Evolutionary conservation across 2,888 invertebrate genomes (phyloP), one percentile per base, ranked within the genome.

Genomic region (Nasonia oneida): DNA sequence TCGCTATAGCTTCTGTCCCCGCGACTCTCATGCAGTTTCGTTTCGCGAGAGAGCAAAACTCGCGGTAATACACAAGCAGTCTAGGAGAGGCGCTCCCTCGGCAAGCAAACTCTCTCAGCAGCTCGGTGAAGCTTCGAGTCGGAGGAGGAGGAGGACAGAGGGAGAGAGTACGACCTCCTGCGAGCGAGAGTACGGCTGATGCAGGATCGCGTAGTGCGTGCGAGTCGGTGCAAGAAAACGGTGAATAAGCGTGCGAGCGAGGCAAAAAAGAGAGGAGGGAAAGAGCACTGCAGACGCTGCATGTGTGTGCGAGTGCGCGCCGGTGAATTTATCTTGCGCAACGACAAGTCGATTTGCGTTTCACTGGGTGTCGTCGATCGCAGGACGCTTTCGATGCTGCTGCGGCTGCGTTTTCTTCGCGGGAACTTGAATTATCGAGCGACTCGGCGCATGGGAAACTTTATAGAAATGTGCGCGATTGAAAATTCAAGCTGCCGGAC

Each of bases 311-410:
- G 64, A 4, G 50, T 42, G 53, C 37, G 75, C n/a, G 82, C 29
- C 71, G 64, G 84, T 71, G 84, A 76, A 84, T 84, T 84, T 84
- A 84, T 84, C 84, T 86, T 86, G 83, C 86, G 83, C 86, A 86
- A 86, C 67, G 61, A 71, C 50, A 71, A 74, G 61, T 81, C 79
- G 79, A 75, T 75, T 83, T 70, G 86, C 83, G 71, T 71, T 76
- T 64, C 83, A 80, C 77, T 80, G 86, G 80, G 83, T 83, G 86
- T 83, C 83, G 86, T 83, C 80, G 86, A 71, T 83, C 74, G 64
- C 81, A 37, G 50, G 64, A 61, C 42, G 78, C 61, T 61, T 42
- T 78, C 71, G 70, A 29, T 53, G 37, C 70, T 29, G 47, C 75
- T 23, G 64, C 42, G 2, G 37, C 64, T 29, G 23, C 53, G 1